Percentiles rank a stretch among this genome's conserved stretches.
These are phyloP conservation scores for Trissonchulus sp. DNA, from an alignment of 2,888 invertebrate genomes.

Conservation along the genomic window DNA sequence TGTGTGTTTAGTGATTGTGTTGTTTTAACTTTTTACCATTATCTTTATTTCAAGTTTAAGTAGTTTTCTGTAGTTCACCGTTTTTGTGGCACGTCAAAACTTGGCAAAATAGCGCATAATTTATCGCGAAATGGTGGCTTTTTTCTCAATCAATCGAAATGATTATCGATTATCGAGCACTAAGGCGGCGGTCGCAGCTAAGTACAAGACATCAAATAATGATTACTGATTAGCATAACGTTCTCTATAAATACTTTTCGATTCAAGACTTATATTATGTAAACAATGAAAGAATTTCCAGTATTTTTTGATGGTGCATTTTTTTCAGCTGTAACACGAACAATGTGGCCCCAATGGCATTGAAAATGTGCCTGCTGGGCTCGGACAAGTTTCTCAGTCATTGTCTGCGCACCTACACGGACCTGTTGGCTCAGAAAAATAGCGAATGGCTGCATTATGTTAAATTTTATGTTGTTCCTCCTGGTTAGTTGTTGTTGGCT, in stretches of 20 bases:
- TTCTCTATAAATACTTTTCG: too few relatives aligned
- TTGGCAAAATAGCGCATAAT: too few relatives aligned
- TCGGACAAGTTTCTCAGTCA: conserved; percentile 41
- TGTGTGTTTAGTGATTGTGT: conserved; percentile 21
- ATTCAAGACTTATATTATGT: too few relatives aligned
- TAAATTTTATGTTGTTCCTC: conserved; percentile 43
- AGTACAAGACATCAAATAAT: too few relatives aligned
- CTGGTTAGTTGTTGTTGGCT: neutral
- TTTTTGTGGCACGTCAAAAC: too few relatives aligned
- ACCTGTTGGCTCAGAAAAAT: conserved; percentile 42
- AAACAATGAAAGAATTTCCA: too few relatives aligned
- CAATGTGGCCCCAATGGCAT: conserved; percentile 43
- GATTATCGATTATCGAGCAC: too few relatives aligned
- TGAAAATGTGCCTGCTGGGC: conserved; percentile 45
- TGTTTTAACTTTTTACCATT: neutral
- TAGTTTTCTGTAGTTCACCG: too few relatives aligned
- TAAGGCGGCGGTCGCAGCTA: too few relatives aligned
- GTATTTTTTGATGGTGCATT: neutral
- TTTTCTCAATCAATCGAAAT: too few relatives aligned
- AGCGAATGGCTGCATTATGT: conserved; percentile 47
- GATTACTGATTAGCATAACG: too few relatives aligned
- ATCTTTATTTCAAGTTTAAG: neutral
- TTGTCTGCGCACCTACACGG: conserved; percentile 28
- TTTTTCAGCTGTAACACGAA: conserved; percentile 45
- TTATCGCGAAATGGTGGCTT: too few relatives aligned